Evolutionary conservation across 2,113 vertebrate species (phyloP).

Genomic region (Octodon degus): DNA sequence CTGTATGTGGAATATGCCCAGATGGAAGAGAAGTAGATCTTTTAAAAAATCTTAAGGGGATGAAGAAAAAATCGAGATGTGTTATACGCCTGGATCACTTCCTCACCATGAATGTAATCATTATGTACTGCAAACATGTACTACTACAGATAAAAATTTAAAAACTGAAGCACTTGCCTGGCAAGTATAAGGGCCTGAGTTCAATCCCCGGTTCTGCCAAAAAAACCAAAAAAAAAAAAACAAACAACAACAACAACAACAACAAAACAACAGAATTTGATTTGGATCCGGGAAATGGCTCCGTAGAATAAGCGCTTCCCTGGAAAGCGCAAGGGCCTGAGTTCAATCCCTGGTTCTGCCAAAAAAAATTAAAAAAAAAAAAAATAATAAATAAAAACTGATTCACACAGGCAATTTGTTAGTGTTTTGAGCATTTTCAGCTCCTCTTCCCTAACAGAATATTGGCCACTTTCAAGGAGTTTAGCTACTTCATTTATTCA

Average conservation of each 20-base stretch:
- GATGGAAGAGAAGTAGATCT: background rate
- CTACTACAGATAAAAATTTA: background rate
- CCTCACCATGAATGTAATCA: background rate
- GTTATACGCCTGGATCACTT: background rate
- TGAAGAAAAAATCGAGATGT: background rate
- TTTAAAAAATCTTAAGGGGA: background rate
- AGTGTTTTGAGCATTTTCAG: slow-evolving; percentile 13
- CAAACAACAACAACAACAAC: too few relatives aligned
- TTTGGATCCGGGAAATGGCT: too few relatives aligned
- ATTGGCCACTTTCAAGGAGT: slow-evolving; percentile 46
- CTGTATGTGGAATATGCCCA: slow-evolving; percentile 11
- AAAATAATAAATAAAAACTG: background rate
- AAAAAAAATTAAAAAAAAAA: too few relatives aligned
- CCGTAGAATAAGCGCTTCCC: too few relatives aligned
- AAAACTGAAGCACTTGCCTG: background rate
- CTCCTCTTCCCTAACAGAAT: background rate
- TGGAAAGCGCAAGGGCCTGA: too few relatives aligned
- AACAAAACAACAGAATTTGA: too few relatives aligned
- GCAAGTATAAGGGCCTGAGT: too few relatives aligned
- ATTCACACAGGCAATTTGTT: background rate
- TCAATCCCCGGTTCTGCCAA: too few relatives aligned
- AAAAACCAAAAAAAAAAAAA: too few relatives aligned
- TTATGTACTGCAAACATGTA: background rate
- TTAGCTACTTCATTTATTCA: slow-evolving; percentile 46
- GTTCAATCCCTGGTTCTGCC: too few relatives aligned